Conservation (phyloP, 2,113 vertebrate genomes). For the Carassius carassius region DNA sequence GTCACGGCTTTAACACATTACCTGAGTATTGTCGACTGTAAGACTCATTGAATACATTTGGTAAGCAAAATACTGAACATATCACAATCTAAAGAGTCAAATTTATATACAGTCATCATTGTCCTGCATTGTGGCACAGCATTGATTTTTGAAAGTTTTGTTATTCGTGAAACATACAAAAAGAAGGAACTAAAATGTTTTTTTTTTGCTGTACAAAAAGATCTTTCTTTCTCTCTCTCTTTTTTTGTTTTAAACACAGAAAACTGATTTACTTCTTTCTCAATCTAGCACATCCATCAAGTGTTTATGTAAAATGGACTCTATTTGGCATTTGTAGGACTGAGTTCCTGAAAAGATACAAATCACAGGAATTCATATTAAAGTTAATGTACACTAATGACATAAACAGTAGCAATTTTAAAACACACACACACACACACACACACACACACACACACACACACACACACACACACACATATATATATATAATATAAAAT, state of each 20-base stretch:
- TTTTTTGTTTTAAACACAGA: conserved; percentile 13
- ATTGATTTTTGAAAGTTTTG: conserved; percentile 13
- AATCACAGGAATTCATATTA: neutral
- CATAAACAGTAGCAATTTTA: too few relatives aligned
- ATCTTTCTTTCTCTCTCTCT: neutral
- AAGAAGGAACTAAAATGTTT: neutral
- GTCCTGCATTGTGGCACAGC: conserved; percentile 25
- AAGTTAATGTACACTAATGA: neutral
- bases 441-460: neutral
- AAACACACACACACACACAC: neutral
- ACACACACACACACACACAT: too few relatives aligned
- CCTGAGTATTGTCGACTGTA: conserved; percentile 47
- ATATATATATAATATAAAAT: neutral
- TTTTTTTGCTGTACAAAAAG: conserved; percentile 15
- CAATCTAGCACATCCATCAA: neutral
- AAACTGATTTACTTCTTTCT: conserved; percentile 5
- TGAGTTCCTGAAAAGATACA: conserved; percentile 50
- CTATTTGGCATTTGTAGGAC: conserved; percentile 49
- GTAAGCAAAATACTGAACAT: conserved; percentile 39
- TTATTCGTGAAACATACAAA: neutral
- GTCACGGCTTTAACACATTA: conserved; percentile 40
- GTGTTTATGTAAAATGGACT: neutral
- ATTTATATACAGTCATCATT: conserved; percentile 33
- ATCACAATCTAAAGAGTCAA: conserved; percentile 39
- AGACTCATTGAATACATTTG: conserved; percentile 39